Base-by-base conservation (phyloP, 1,140 invertebrate genomes). In the Pygmarrhopalites habei region DNA sequence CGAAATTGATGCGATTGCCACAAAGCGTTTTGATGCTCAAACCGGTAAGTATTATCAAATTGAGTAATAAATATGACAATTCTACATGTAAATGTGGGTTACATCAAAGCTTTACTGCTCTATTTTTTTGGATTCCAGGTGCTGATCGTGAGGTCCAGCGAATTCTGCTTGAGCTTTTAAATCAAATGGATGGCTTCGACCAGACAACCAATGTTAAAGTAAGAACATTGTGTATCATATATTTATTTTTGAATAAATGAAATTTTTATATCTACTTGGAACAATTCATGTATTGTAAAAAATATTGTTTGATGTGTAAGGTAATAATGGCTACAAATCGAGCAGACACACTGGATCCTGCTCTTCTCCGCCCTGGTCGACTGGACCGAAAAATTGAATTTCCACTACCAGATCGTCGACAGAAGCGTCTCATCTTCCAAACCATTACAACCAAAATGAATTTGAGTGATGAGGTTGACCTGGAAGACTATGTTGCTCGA, bases 181-280 rank as follows among this genome's bases (percentile, higher is more conserved):
- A 99, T 81, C 97, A 99, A 79, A 99, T 99, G 96, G 97, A 99
- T 80, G 97, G 97, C 56, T 99, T 99, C 79, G 96, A 99, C 82
- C 95, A 99, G 78, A 98, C 94, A 2, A 98, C 96, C 21, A 99
- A 99, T 81, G 96, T 99, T 19, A 99, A 99, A 82, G 88, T 89
- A 77, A 64, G 52, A 41, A 49, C 19, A 52, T n/a, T n/a, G n/a
- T n/a, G n/a, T 19, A 47, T 17, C 17, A 47, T 19, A 47, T 47
- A 19, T 19, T 10, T 19, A 47, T 4, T 47, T 47, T 19, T 10
- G n/a, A 47, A 19, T 5, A 47, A 47, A 47, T n/a, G n/a, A n/a
- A n/a, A n/a, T n/a, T n/a, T n/a, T n/a, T n/a, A n/a, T n/a, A n/a
- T n/a, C n/a, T n/a, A 35, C 15, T 35, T 35, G 15, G 5, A 35